A percentile compares a stretch with the other conserved stretches of the same genome.
phyloP scores from a whole-genome alignment of 2,113 vertebrate species.

The Burhinus bistriatus region DNA sequence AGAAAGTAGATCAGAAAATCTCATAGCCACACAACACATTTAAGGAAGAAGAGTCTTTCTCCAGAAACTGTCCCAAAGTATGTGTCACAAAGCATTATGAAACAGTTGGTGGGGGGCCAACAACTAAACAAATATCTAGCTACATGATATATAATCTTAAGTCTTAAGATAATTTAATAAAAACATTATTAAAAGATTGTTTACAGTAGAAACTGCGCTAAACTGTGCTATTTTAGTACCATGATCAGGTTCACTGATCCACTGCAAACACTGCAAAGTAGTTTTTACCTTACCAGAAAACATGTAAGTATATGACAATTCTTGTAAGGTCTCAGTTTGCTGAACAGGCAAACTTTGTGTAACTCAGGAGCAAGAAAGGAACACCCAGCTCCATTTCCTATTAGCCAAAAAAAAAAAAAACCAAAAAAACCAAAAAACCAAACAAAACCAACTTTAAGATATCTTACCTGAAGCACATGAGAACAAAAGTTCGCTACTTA shows the following conservation, averaged over 20 bases:
- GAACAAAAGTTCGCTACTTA: background rate
- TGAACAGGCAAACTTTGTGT: background rate
- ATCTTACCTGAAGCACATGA: background rate
- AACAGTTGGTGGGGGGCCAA: background rate
- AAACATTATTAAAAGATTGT: background rate
- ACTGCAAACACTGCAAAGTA: background rate
- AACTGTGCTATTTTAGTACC: background rate
- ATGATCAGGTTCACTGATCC: background rate
- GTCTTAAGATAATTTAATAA: background rate
- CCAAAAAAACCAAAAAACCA: no score
- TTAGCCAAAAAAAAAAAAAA: background rate
- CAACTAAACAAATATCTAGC: background rate
- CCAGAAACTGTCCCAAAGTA: background rate
- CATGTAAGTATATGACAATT: background rate
- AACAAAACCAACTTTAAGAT: background rate
- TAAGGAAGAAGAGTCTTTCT: background rate
- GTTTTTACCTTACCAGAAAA: background rate
- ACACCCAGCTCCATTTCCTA: background rate
- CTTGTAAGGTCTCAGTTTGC: background rate
- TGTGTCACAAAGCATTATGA: background rate
- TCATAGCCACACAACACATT: background rate
- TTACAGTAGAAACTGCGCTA: background rate
- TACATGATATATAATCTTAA: background rate
- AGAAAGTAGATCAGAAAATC: background rate
- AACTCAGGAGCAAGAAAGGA: background rate